Base-by-base conservation (phyloP, 37 sponge, comb jelly and placozoan genomes). In the Crambe crambe region DNA sequence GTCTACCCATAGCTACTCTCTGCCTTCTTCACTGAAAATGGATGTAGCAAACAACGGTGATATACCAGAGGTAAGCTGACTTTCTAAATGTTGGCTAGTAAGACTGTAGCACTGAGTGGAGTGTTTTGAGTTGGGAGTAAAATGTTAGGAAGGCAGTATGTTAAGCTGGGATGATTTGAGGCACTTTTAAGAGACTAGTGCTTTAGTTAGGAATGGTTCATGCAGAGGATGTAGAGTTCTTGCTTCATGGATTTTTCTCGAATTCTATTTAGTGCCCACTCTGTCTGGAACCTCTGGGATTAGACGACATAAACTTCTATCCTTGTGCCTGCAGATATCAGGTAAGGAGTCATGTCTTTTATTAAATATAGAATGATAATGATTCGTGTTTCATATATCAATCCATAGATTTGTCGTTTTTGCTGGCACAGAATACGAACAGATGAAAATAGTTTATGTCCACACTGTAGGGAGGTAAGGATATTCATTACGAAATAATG, bases 381-480 rank as follows among this genome's bases (percentile, higher is more conserved):
- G 12, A 47, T 47, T 47, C 51, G 12, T 47, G 6, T 15, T 47
- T 65, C 2, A 65, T 20, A 8, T 70, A 42, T 41, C 22, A 2
- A 8, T 8, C 18, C 32, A 32, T 72, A 97, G 94, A 89, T 97
- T 22, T 97, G 97, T 64, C 69, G 95, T 35, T 97, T 97, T 60
- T 97, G 97, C 64, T 97, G 97, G 97, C 97, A 97, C 80, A 78
- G 97, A 70, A 97, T 97, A 12, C 78, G 95, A 80, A 97, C 92
- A 30, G 91, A 97, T 80, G 97, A 97, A 38, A 90, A 84, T 76
- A 95, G 97, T 15, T 57, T 91, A 41, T 97, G 97, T 83, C 97
- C 97, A 26, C 92, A 91, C 34, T 97, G 97, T 70, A 83, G 97
- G 86, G 75, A 88, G 85, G 97, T 97, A 41, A 79, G 90, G 78